Conservation (phyloP, 2,113 vertebrate genomes). For the Leuciscus idus region DNA sequence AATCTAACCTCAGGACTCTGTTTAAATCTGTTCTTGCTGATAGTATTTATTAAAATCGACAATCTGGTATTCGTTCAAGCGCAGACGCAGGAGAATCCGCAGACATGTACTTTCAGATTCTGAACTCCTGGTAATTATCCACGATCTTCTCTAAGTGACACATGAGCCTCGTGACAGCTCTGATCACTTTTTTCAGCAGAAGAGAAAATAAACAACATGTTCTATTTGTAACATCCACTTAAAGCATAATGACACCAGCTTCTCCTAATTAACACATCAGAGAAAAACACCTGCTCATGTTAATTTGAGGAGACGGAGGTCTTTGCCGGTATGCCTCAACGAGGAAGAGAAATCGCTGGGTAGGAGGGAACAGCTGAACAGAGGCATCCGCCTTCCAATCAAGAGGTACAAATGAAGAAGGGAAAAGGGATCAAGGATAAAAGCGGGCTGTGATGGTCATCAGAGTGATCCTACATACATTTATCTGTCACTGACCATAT, state of each 20-base stretch:
- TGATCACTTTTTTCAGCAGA: constrained; percentile 63
- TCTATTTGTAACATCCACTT: constrained; percentile 74
- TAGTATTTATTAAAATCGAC: constrained; percentile 55
- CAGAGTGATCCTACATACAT: background rate
- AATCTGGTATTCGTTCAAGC: constrained; percentile 54
- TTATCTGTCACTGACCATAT: background rate
- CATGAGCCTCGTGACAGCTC: constrained; percentile 64
- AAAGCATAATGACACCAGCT: constrained; percentile 74
- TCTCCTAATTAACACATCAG: constrained; percentile 74
- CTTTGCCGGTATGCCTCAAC: constrained; percentile 58
- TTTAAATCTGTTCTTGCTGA: constrained; percentile 23
- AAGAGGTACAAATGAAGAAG: constrained; percentile 24
- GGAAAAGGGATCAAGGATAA: constrained; percentile 15
- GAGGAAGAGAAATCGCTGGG: constrained; percentile 58
- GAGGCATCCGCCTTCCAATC: constrained; percentile 47
- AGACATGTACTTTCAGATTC: constrained; percentile 58
- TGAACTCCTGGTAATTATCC: constrained; percentile 64
- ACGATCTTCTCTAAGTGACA: constrained; percentile 57
- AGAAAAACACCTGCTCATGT: constrained; percentile 74
- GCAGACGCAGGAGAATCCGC: constrained; percentile 49
- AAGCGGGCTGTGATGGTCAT: background rate
- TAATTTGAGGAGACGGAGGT: constrained; percentile 71
- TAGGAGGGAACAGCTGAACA: constrained; percentile 59
- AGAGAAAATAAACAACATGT: constrained; percentile 71
- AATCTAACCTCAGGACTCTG: constrained; percentile 37